phyloP scores from a whole-genome alignment of 64 coral and sea anemone genomes.

The Pocillopora damicornis region DNA sequence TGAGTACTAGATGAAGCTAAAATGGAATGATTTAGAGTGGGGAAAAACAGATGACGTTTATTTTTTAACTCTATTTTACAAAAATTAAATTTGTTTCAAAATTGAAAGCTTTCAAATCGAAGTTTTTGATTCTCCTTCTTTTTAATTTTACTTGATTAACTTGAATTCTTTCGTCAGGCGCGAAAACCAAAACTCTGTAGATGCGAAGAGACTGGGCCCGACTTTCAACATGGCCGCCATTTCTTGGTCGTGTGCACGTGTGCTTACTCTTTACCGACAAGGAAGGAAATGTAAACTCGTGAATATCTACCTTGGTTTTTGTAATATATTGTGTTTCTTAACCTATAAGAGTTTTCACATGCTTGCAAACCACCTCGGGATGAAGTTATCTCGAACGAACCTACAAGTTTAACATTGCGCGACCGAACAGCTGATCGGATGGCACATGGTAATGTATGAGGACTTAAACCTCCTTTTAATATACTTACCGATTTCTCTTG shows the following conservation, averaged over 20 bases:
- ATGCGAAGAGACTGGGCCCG: slow-evolving; percentile 14
- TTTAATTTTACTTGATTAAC: slow-evolving; percentile 17
- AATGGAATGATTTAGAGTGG: slow-evolving; percentile 3
- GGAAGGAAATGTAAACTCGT: not conserved
- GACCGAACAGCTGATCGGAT: no score
- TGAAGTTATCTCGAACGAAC: slow-evolving; percentile 18
- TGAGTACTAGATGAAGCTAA: not conserved
- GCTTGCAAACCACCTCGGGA: not conserved
- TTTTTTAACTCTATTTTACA: not conserved
- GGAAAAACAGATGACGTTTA: slow-evolving; percentile 7
- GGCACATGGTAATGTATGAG: no score
- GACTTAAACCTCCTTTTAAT: no score
- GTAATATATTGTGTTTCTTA: slow-evolving; percentile 8
- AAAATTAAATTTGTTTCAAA: slow-evolving; percentile 33
- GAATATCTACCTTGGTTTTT: slow-evolving; percentile 6
- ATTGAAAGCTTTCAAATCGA: slow-evolving; percentile 22
- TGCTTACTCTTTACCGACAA: not conserved
- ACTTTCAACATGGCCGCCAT: slow-evolving; percentile 37
- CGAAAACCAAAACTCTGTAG: not conserved
- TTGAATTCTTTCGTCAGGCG: slow-evolving; percentile 1
- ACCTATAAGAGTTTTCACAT: slow-evolving; percentile 7
- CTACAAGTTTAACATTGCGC: no score
- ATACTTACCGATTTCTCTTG: slow-evolving; percentile 22
- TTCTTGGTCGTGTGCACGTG: not conserved
- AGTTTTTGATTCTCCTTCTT: slow-evolving; percentile 37